Percentiles rank a stretch among this genome's conserved stretches.
Evolutionary conservation across 37 sponge, comb jelly and placozoan genomes (phyloP).

Genomic region (Trichoplax adhaerens): DNA sequence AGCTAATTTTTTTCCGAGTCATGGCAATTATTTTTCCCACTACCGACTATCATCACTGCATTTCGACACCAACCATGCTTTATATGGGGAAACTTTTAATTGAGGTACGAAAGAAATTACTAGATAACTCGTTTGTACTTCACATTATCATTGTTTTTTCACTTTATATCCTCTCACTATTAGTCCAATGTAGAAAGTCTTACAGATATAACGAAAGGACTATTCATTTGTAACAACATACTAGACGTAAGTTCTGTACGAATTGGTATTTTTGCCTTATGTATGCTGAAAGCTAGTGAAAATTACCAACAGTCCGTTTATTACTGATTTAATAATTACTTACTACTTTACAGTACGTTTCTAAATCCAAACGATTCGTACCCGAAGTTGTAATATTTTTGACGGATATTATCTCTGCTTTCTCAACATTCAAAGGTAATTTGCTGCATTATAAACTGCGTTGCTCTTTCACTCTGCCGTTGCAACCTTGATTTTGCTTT

Average conservation of each 20-base stretch:
- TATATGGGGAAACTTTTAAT: conserved; percentile 22
- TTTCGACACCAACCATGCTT: conserved; percentile 42
- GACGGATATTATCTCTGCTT: conserved; percentile 14
- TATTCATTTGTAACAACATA: conserved; percentile 16
- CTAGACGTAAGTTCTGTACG: conserved; percentile 22
- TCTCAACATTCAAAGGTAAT: not conserved
- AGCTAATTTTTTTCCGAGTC: conserved; percentile 13
- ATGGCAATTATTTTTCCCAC: conserved; percentile 44
- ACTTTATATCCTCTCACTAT: not conserved
- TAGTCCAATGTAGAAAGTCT: conserved; percentile 15
- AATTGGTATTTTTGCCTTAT: not conserved
- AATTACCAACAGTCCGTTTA: not conserved
- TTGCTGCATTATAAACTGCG: not conserved
- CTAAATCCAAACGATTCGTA: conserved; percentile 33
- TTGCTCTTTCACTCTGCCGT: not conserved
- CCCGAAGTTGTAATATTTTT: conserved; percentile 52
- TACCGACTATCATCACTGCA: conserved; percentile 52
- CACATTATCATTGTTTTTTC: not conserved
- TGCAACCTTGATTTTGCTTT: too few species aligned
- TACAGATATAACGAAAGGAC: conserved; percentile 12
- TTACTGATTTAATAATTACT: not conserved
- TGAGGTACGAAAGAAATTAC: too few species aligned
- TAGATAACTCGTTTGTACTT: too few species aligned
- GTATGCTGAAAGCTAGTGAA: not conserved
- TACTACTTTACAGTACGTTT: conserved; percentile 22